Conservation (phyloP, 2,888 invertebrate species). For the Aricia artaxerxes region DNA sequence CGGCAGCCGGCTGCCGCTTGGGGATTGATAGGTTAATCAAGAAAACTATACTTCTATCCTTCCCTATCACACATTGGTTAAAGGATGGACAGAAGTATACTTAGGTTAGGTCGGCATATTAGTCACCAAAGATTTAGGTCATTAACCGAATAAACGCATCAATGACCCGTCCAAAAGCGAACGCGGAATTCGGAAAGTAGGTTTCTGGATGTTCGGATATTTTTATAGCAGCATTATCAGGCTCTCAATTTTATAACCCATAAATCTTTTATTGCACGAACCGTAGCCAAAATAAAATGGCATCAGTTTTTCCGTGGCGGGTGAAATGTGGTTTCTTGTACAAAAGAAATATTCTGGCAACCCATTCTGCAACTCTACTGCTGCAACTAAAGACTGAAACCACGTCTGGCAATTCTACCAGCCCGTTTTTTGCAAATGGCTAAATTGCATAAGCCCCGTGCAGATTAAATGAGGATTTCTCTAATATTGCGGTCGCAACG, state of each 20-base stretch:
- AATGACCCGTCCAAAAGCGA: constrained; percentile 62
- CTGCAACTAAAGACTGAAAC: not conserved
- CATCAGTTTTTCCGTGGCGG: not conserved
- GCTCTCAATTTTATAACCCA: constrained; percentile 20
- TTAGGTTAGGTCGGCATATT: not conserved
- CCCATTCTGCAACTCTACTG: not conserved
- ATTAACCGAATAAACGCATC: constrained; percentile 49
- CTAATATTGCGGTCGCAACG: not conserved
- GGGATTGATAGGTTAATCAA: too few relatives aligned
- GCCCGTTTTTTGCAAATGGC: not conserved
- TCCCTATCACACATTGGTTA: not conserved
- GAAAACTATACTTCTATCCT: not conserved
- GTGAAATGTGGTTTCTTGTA: not conserved
- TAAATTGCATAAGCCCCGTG: not conserved
- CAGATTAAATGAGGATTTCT: not conserved
- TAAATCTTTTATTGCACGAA: not conserved
- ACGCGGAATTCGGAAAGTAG: constrained; percentile 45
- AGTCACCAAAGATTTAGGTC: constrained; percentile 30
- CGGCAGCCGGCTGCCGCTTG: too few relatives aligned
- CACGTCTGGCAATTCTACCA: not conserved
- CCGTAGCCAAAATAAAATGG: not conserved
- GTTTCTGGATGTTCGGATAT: constrained; percentile 38
- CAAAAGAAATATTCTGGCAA: not conserved
- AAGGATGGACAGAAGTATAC: not conserved
- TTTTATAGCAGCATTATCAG: constrained; percentile 50